Conservation (phyloP, 92 coral and sea anemone species). For the Palythoa heliodiscus region DNA sequence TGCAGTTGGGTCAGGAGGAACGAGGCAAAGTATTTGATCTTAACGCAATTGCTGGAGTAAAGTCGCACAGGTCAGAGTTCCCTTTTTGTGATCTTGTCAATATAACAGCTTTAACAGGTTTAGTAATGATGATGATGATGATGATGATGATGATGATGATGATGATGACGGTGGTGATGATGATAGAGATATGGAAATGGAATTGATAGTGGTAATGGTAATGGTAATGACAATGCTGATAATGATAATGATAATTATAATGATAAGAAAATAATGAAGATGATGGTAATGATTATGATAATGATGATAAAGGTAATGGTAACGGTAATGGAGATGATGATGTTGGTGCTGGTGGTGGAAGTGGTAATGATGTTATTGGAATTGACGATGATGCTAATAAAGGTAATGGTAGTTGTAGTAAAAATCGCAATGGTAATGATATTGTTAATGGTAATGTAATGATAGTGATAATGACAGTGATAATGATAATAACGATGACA, state of each 20-base stretch:
- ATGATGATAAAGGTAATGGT: background rate
- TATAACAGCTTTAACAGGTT: background rate
- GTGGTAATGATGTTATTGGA: background rate
- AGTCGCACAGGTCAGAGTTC: slow-evolving; percentile 28
- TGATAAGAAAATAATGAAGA: background rate
- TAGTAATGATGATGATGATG: background rate
- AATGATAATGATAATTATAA: background rate
- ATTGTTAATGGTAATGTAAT: background rate
- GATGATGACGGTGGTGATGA: background rate
- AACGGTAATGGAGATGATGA: background rate
- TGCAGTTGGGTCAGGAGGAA: slow-evolving; percentile 67
- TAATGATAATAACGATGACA: no score
- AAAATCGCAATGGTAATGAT: background rate
- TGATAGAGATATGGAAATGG: background rate
- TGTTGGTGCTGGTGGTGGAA: no score
- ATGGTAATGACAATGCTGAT: no score
- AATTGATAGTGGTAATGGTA: background rate
- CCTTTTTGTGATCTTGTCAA: background rate
- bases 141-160: background rate
- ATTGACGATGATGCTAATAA: background rate
- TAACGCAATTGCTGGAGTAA: slow-evolving; percentile 84
- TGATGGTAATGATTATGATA: background rate
- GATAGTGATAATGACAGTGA: background rate
- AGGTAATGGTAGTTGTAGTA: no score
- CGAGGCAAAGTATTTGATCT: slow-evolving; percentile 86